Conservation (phyloP, 2,113 vertebrate species). For the Rhinopithecus roxellana region DNA sequence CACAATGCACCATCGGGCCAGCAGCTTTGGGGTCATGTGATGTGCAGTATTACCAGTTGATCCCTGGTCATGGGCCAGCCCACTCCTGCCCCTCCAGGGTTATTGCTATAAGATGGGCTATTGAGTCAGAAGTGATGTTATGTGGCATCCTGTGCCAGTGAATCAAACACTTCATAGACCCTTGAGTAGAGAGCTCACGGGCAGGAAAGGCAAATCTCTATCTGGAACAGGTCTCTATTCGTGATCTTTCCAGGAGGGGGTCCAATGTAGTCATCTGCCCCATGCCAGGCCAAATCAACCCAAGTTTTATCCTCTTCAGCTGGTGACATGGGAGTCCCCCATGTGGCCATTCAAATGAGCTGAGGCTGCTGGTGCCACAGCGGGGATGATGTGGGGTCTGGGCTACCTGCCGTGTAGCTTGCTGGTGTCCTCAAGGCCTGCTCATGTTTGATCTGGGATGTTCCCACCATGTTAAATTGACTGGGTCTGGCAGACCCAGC, state of each 20-base stretch:
- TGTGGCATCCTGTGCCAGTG: not conserved
- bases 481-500: not conserved
- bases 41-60: not conserved
- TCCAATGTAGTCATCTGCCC: not conserved
- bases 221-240: not conserved
- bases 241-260: not conserved
- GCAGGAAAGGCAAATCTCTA: not conserved
- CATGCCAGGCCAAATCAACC: not conserved
- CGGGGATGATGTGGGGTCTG: not conserved
- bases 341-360: not conserved
- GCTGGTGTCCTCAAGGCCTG: not conserved
- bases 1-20: not conserved
- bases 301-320: not conserved
- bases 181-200: not conserved
- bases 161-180: not conserved
- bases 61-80: too few relatives aligned
- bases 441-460: not conserved
- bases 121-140: not conserved
- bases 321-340: not conserved
- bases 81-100: not conserved
- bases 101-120: not conserved
- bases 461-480: not conserved
- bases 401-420: not conserved
- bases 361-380: not conserved
- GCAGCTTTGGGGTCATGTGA: not conserved